These are phyloP conservation scores for Sus scrofa DNA, from an alignment of 2,113 vertebrate genomes.

Conservation along the genomic window DNA sequence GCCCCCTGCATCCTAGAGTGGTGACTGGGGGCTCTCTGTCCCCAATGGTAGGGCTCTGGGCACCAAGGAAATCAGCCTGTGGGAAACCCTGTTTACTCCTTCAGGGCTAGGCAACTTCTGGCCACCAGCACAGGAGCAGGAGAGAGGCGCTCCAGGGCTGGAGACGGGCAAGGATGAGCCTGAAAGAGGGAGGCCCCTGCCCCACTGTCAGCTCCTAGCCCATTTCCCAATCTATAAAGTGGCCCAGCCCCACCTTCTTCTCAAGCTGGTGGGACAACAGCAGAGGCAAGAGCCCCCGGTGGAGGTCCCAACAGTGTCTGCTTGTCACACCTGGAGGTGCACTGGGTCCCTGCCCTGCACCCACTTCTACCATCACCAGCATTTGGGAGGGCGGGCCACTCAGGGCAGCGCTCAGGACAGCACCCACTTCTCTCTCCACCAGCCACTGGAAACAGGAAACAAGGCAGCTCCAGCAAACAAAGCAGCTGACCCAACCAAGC, in stretches of 20 bases:
- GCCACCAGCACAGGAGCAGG: rapidly evolving
- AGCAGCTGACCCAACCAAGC: neutral
- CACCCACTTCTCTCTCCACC: neutral
- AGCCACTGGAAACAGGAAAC: too few species aligned
- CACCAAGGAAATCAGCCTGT: neutral
- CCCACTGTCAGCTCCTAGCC: neutral
- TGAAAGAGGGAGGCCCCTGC: neutral
- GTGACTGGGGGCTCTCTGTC: neutral
- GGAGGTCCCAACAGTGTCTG: neutral
- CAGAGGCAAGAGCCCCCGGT: neutral
- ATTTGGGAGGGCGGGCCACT: neutral
- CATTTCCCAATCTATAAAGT: neutral
- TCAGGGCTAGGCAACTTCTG: neutral
- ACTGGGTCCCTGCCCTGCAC: neutral
- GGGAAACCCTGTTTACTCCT: neutral
- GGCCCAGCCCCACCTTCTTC: neutral
- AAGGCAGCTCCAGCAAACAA: neutral
- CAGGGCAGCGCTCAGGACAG: neutral
- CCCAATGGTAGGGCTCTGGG: neutral
- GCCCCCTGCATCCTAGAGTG: neutral
- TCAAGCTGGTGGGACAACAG: neutral
- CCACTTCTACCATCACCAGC: neutral
- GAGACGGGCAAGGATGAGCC: neutral
- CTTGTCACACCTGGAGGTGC: too few species aligned
- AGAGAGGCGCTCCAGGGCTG: neutral